phyloP scores from a whole-genome alignment of 2,113 vertebrate genomes.

The Carassius gibelio region DNA sequence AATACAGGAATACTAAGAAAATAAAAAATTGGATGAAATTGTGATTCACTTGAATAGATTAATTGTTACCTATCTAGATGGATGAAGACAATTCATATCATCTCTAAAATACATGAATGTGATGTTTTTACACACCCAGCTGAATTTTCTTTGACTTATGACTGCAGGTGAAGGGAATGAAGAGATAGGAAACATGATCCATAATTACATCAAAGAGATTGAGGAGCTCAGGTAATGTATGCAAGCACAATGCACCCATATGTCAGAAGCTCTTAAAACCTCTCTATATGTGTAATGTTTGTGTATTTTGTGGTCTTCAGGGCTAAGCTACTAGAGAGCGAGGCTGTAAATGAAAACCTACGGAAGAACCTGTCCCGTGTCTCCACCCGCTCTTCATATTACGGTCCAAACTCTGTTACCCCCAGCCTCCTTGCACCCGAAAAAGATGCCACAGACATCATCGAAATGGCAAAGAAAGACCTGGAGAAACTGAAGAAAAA shows the following conservation, averaged over 20 bases:
- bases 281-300: neutral
- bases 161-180: constrained; percentile 91
- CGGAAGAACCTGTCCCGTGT: constrained; percentile 87
- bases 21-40: no score
- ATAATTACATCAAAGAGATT: constrained; percentile 98
- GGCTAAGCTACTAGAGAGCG: constrained; percentile 94
- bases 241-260: neutral
- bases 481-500: constrained; percentile 94
- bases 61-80: neutral
- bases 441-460: constrained; percentile 89
- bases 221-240: constrained; percentile 90
- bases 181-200: constrained; percentile 96
- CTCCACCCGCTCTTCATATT: constrained; percentile 82
- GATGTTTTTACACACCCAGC: neutral
- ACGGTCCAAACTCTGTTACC: constrained; percentile 79
- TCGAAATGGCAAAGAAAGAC: constrained; percentile 94
- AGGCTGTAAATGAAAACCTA: constrained; percentile 91
- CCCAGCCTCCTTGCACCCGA: constrained; percentile 78
- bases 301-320: constrained; percentile 65
- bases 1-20: no score
- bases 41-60: neutral
- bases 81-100: neutral
- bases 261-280: neutral
- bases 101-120: neutral
- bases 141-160: neutral